These are phyloP conservation scores for Alaudala cheleensis DNA, from an alignment of 2,113 vertebrate species.

Conservation along the genomic window DNA sequence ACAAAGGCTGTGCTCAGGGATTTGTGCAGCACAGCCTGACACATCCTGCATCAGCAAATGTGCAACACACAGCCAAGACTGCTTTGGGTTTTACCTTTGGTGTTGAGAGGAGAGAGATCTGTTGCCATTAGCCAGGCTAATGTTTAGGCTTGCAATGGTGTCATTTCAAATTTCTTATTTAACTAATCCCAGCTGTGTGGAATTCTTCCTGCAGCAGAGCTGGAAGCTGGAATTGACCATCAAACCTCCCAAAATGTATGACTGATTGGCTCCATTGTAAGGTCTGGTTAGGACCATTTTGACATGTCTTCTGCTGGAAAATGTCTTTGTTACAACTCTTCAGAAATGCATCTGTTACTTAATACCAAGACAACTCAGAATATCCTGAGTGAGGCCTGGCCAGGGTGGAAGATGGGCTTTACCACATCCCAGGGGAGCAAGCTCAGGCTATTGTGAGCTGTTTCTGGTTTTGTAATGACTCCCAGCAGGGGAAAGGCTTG, in stretches of 20 bases:
- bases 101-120: neutral
- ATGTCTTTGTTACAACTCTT: neutral
- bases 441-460: neutral
- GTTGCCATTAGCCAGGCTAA: neutral
- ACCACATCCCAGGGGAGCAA: neutral
- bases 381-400: neutral
- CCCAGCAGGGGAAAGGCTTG: neutral
- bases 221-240: slow-evolving; percentile 35
- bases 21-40: neutral
- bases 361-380: neutral
- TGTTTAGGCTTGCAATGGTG: neutral
- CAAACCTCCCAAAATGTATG: neutral
- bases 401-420: slow-evolving; percentile 10
- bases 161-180: slow-evolving; percentile 50
- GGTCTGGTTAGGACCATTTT: neutral
- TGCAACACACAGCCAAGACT: neutral
- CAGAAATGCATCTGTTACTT: neutral
- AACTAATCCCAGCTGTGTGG: slow-evolving; percentile 42
- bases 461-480: slow-evolving; percentile 22
- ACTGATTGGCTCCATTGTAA: neutral
- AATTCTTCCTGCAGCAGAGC: neutral
- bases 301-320: slow-evolving; percentile 25
- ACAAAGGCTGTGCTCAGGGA: neutral
- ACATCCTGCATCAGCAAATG: neutral
- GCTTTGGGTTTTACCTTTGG: neutral